Evolutionary conservation across 2,797 vertebrate genomes (phyloP).

Genomic region (Peromyscus attwateri): DNA sequence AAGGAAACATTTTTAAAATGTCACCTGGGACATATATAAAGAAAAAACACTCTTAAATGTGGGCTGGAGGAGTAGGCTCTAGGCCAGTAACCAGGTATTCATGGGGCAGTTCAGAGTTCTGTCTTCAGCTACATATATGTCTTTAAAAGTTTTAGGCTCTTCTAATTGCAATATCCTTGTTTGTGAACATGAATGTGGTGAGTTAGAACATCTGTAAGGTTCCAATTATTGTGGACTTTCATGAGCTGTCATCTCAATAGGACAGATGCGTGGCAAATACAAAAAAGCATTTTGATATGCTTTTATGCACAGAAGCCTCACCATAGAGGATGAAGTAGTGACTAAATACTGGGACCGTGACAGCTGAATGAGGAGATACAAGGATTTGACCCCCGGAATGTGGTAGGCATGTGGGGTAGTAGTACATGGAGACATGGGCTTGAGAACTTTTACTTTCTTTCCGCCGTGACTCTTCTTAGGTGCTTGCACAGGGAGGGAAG

Average conservation of each 20-base stretch:
- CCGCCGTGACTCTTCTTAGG: neutral
- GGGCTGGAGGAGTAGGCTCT: neutral
- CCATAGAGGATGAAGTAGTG: neutral
- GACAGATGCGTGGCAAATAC: neutral
- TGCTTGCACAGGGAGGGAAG: neutral
- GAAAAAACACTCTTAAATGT: neutral
- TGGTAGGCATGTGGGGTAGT: neutral
- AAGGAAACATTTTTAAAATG: neutral
- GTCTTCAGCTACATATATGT: neutral
- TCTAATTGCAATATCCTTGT: neutral
- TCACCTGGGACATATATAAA: neutral
- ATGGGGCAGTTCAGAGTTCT: neutral
- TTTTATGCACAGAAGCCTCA: neutral
- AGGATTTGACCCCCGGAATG: neutral
- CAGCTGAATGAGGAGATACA: neutral
- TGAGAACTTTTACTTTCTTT: neutral
- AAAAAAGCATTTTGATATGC: neutral
- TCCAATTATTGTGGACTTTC: neutral
- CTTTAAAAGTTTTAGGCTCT: neutral
- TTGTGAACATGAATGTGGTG: neutral
- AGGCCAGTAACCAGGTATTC: neutral
- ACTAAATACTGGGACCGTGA: neutral
- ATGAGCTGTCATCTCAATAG: neutral
- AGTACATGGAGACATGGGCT: neutral
- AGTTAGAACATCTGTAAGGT: neutral